A percentile compares a stretch with the other conserved stretches of the same genome.
Conservation (phyloP, 2,888 invertebrate species). For the Papilio demoleus region DNA sequence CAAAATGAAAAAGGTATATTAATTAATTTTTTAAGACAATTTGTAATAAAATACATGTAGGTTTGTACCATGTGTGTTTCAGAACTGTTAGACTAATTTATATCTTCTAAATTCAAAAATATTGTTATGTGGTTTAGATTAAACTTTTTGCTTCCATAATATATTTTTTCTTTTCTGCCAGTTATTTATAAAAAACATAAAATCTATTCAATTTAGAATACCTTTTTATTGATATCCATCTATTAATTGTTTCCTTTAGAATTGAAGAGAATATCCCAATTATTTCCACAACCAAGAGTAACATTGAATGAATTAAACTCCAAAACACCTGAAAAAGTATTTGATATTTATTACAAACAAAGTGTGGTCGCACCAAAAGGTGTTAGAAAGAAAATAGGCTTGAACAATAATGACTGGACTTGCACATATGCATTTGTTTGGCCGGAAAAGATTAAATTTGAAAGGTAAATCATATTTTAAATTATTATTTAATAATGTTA, state of each 20-base stretch:
- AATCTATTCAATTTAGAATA: too few relatives aligned
- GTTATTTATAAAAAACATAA: too few relatives aligned
- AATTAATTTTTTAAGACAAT: not conserved
- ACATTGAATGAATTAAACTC: constrained; percentile 75
- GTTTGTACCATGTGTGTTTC: not conserved
- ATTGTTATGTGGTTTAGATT: too few relatives aligned
- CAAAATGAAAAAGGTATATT: constrained; percentile 56
- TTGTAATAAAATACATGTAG: too few relatives aligned
- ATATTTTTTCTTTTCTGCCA: too few relatives aligned
- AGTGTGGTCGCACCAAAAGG: constrained; percentile 57
- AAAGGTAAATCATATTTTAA: constrained; percentile 57
- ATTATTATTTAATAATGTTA: too few relatives aligned
- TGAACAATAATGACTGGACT: constrained; percentile 71
- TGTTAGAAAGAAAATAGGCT: constrained; percentile 59
- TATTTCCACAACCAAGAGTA: constrained; percentile 78
- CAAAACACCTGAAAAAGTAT: constrained; percentile 72
- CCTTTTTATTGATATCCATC: not conserved
- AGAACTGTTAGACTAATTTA: too few relatives aligned
- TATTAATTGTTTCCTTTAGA: constrained; percentile 35
- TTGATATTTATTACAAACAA: constrained; percentile 68
- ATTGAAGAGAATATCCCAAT: constrained; percentile 57
- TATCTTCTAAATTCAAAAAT: too few relatives aligned
- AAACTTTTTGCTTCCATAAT: too few relatives aligned
- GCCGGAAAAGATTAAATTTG: constrained; percentile 83
- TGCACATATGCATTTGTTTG: constrained; percentile 82